Conservation (phyloP, 2,888 invertebrate species). For the Beris morrisii region DNA sequence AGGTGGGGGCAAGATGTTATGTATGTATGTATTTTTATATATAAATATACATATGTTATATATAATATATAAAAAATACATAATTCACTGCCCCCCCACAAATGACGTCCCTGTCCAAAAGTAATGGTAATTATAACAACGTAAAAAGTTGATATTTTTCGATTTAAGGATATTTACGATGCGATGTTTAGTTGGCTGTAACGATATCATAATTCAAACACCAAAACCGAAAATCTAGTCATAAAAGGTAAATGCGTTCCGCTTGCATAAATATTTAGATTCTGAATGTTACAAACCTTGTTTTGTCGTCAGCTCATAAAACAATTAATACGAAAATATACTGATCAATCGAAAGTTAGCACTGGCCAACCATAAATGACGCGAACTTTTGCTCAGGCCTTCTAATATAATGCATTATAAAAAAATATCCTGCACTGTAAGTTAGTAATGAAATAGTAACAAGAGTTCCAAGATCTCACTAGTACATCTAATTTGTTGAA, state of each 20-base stretch:
- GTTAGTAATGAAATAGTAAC: conserved; percentile 26
- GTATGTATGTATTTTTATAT: too few species aligned
- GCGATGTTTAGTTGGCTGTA: too few species aligned
- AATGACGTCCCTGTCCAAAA: too few species aligned
- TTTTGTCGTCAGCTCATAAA: conserved; percentile 43
- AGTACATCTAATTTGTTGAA: conserved; percentile 22
- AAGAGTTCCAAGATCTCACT: conserved; percentile 21
- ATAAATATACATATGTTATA: too few species aligned
- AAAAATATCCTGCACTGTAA: conserved; percentile 9
- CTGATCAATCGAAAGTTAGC: conserved; percentile 42
- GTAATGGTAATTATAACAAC: background rate
- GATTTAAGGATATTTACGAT: too few species aligned
- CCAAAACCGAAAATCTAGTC: background rate
- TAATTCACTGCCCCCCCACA: too few species aligned
- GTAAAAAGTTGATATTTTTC: too few species aligned
- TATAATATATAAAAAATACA: too few species aligned
- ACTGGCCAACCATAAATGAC: conserved; percentile 25
- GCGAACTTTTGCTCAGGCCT: conserved; percentile 24
- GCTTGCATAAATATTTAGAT: background rate
- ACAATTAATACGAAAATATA: conserved; percentile 43
- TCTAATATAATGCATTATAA: conserved; percentile 8
- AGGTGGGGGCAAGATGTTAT: too few species aligned
- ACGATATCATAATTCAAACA: too few species aligned
- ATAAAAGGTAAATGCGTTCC: background rate
- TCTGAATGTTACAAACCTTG: conserved; percentile 22